These are phyloP conservation scores for Cinclus mexicanus DNA, from an alignment of 2,113 vertebrate species.

Conservation along the genomic window DNA sequence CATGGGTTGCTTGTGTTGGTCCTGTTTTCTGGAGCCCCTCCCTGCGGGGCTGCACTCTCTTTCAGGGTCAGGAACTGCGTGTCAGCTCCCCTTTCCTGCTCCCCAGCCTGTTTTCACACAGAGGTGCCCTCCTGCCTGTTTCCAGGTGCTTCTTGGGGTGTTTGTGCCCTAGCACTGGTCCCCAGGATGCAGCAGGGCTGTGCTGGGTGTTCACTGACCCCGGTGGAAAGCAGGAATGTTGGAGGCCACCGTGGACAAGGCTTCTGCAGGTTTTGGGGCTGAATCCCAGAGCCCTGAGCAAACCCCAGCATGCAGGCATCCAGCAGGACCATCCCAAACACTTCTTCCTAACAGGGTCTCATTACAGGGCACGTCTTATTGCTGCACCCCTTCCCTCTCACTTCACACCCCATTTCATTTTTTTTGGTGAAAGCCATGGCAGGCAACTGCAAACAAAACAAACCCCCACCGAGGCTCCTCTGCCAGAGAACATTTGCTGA, in stretches of 20 bases:
- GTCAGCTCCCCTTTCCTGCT: not conserved
- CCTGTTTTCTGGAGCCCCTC: not conserved
- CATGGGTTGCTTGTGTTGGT: not conserved
- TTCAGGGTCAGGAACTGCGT: not conserved
- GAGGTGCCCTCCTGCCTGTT: not conserved
- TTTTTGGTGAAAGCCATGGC: not conserved
- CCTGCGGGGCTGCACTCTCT: not conserved
- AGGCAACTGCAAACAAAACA: not conserved
- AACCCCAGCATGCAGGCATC: accelerated
- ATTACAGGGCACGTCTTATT: not conserved
- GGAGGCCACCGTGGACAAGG: not conserved
- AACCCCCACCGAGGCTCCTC: not conserved
- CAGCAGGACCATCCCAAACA: not conserved
- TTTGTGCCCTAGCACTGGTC: accelerated
- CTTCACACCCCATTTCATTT: accelerated
- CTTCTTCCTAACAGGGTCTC: not conserved
- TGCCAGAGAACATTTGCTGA: accelerated
- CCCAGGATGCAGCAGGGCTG: accelerated
- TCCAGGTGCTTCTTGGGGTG: not conserved
- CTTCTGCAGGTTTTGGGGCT: not conserved
- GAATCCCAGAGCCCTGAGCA: not conserved
- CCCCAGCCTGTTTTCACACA: accelerated
- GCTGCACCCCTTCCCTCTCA: not conserved
- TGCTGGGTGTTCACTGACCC: not conserved
- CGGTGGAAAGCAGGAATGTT: too few species aligned